Evolutionary conservation across 2,797 vertebrate species (phyloP).

Genomic region (Crocidura indochinensis): DNA sequence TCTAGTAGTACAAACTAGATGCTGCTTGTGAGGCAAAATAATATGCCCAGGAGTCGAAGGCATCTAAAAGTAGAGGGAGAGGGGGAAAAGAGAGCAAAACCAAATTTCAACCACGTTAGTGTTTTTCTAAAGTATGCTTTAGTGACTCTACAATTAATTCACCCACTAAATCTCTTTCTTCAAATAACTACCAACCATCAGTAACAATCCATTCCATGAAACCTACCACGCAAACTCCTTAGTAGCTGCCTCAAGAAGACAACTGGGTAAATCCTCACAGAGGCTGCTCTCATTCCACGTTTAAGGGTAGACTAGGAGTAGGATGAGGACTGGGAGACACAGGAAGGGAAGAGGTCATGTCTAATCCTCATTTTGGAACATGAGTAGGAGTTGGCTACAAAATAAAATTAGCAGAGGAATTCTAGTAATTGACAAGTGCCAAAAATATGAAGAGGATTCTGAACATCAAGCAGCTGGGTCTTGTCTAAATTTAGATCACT

Average conservation of each 20-base stretch:
- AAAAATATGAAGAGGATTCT: background rate
- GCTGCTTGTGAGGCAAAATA: background rate
- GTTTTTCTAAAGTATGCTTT: slow-evolving; percentile 17
- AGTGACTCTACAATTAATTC: background rate
- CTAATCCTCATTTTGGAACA: slow-evolving; percentile 51
- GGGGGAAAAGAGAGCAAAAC: background rate
- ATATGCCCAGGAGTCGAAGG: background rate
- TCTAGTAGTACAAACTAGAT: background rate
- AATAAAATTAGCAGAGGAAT: background rate
- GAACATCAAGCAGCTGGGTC: background rate
- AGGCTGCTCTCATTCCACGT: background rate
- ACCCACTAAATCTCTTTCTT: slow-evolving; percentile 25
- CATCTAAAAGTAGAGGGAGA: no score
- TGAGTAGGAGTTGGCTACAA: background rate
- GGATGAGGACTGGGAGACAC: background rate
- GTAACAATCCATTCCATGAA: background rate
- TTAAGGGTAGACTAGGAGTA: background rate
- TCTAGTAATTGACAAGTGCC: background rate
- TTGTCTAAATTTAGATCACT: background rate
- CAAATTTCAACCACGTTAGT: background rate
- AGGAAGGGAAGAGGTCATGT: background rate
- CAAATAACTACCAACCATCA: slow-evolving; percentile 60
- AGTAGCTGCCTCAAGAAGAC: background rate
- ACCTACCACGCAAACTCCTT: background rate
- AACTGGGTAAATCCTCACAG: background rate